Conservation (phyloP, 2,797 vertebrate species). For the Eospalax fontanierii region DNA sequence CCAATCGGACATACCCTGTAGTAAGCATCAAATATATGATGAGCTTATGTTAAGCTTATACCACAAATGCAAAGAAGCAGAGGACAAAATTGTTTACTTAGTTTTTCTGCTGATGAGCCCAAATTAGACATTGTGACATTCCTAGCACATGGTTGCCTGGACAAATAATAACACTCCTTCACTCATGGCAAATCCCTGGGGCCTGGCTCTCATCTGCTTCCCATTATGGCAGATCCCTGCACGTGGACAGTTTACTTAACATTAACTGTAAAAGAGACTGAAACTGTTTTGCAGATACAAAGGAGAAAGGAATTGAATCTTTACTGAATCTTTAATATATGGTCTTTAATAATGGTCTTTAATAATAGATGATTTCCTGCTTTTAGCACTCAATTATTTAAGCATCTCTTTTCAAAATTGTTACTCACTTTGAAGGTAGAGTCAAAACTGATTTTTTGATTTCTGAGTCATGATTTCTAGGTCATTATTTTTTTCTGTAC, state of each 20-base stretch:
- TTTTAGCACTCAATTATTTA: conserved; percentile 26
- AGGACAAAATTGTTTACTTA: conserved; percentile 5
- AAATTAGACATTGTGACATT: conserved; percentile 37
- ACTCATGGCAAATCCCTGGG: neutral
- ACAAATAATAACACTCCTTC: neutral
- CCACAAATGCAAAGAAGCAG: neutral
- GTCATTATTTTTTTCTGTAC: neutral
- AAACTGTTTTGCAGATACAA: conserved; percentile 48
- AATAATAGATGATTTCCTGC: conserved; percentile 22
- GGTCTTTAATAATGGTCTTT: too few relatives aligned
- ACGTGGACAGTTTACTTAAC: neutral
- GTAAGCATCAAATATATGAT: neutral
- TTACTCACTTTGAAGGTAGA: neutral
- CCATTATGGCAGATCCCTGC: neutral
- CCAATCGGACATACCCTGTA: neutral
- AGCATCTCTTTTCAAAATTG: conserved; percentile 6
- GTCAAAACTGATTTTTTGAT: conserved; percentile 39
- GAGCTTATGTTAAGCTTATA: conserved; percentile 22
- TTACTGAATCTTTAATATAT: neutral
- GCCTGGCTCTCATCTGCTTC: conserved; percentile 30
- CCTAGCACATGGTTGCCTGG: neutral
- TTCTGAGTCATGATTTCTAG: neutral
- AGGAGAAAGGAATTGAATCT: conserved; percentile 31
- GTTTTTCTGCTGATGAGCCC: conserved; percentile 12
- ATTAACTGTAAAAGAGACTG: neutral